Evolutionary conservation across 2,888 invertebrate species (phyloP).

Genomic region (Stenurella melanura): DNA sequence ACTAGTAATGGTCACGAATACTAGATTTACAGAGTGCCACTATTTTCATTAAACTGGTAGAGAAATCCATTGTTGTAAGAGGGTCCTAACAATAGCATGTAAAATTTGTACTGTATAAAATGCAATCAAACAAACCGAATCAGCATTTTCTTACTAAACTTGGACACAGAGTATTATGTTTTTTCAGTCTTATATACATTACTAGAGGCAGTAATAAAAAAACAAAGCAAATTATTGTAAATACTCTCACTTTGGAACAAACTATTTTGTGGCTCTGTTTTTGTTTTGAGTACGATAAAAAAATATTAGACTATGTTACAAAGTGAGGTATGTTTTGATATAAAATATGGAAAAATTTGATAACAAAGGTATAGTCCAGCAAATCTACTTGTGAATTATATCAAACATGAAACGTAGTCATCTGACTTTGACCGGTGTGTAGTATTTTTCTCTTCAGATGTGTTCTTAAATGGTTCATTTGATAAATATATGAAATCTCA

Average conservation of each 20-base stretch:
- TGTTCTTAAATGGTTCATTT: too few relatives aligned
- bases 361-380: conserved; percentile 63
- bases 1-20: too few relatives aligned
- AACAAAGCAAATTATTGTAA: conserved; percentile 50
- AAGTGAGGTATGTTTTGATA: conserved; percentile 54
- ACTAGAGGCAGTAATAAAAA: conserved; percentile 62
- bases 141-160: conserved; percentile 62
- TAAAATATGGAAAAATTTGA: conserved; percentile 60
- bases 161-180: conserved; percentile 66
- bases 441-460: too few relatives aligned
- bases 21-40: too few relatives aligned
- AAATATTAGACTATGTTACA: conserved; percentile 50
- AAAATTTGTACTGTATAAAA: conserved; percentile 60
- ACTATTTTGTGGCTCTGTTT: conserved; percentile 46
- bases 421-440: background rate
- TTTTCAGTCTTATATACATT: conserved; percentile 70
- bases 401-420: conserved; percentile 37
- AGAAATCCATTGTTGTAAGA: conserved; percentile 19
- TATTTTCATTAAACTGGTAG: background rate
- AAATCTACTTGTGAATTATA: conserved; percentile 44
- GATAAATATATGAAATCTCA: too few relatives aligned
- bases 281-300: conserved; percentile 49
- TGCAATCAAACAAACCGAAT: conserved; percentile 56
- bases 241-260: conserved; percentile 51
- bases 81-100: conserved; percentile 4